Percentiles rank a stretch among this genome's conserved stretches.
phyloP scores from a whole-genome alignment of 2,113 vertebrate species.

The Semnopithecus entellus region DNA sequence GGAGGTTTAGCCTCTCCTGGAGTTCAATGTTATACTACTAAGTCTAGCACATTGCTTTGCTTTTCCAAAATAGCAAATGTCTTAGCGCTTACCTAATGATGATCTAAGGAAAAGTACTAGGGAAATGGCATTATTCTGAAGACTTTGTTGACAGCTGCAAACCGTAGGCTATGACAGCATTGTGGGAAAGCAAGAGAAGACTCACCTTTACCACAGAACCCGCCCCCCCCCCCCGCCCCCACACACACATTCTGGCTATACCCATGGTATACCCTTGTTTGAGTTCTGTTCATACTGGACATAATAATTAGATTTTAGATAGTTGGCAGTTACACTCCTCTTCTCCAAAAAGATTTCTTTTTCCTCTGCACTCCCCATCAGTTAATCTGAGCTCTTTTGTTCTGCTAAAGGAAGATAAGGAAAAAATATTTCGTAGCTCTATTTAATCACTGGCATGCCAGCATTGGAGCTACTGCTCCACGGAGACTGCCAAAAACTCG shows the following conservation, averaged over 20 bases:
- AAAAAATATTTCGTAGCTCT: slow-evolving; percentile 67
- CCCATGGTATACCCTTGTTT: not conserved
- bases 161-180: not conserved
- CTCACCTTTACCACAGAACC: not conserved
- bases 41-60: not conserved
- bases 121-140: not conserved
- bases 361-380: not conserved
- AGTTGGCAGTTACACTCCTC: not conserved
- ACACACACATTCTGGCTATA: not conserved
- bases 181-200: not conserved
- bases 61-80: not conserved
- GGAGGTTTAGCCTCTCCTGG: not conserved
- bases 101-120: not conserved
- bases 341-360: not conserved
- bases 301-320: not conserved
- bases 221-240: no score
- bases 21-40: not conserved
- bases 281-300: not conserved
- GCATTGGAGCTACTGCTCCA: slow-evolving; percentile 65
- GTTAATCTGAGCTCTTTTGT: slow-evolving; percentile 12
- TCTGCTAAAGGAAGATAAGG: slow-evolving; percentile 73
- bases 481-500: slow-evolving; percentile 76
- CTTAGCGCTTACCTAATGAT: not conserved
- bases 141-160: not conserved
- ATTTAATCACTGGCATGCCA: slow-evolving; percentile 72